Conservation (phyloP, 2,888 invertebrate genomes). For the Rhagophthalmus giganteus region DNA sequence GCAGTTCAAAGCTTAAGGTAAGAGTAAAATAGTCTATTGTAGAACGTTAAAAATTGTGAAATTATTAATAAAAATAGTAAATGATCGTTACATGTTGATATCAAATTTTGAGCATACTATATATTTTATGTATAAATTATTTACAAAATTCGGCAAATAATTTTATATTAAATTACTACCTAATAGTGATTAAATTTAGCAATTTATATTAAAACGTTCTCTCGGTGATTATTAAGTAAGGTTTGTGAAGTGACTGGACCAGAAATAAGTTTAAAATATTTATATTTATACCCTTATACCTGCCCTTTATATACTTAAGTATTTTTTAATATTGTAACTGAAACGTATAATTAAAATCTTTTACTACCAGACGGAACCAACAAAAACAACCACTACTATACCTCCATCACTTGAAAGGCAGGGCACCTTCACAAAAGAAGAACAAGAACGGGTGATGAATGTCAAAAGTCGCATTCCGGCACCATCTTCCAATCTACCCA, state of each 20-base stretch:
- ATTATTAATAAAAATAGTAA: not conserved
- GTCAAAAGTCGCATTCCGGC: conserved; percentile 33
- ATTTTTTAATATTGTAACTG: too few species aligned
- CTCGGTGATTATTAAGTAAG: too few species aligned
- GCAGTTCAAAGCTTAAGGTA: conserved; percentile 10
- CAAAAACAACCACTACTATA: conserved; percentile 14
- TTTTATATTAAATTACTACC: not conserved
- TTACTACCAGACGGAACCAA: conserved; percentile 11
- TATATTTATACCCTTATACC: too few species aligned
- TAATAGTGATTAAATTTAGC: not conserved
- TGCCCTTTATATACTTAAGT: too few species aligned
- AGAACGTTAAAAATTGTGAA: not conserved
- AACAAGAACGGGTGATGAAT: conserved; percentile 53
- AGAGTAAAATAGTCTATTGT: not conserved
- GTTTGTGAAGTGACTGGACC: too few species aligned
- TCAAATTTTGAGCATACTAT: too few species aligned
- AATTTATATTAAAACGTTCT: too few species aligned
- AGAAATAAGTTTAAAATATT: too few species aligned
- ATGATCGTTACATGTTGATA: not conserved
- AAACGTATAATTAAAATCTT: not conserved
- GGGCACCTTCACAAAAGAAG: conserved; percentile 91
- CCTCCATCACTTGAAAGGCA: conserved; percentile 72
- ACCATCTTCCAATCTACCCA: conserved; percentile 43
- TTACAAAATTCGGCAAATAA: not conserved
- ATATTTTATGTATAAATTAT: not conserved